Evolutionary conservation across 2,797 vertebrate species (phyloP).

Genomic region (Sebastes taczanowskii): DNA sequence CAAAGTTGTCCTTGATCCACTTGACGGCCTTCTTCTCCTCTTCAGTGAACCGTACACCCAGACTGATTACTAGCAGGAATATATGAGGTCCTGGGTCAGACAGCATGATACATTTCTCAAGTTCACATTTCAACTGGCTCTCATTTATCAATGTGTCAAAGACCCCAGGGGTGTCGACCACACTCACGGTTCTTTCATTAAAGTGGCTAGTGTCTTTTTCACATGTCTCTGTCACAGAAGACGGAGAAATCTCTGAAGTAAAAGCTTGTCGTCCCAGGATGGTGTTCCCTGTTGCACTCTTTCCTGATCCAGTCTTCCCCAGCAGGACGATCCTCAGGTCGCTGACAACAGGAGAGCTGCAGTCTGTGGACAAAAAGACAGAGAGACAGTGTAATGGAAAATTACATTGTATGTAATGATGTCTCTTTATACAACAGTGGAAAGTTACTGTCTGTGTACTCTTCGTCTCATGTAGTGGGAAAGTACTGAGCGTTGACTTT

Average conservation of each 20-base stretch:
- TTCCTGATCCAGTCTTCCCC: constrained; percentile 70
- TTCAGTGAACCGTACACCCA: constrained; percentile 30
- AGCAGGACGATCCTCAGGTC: constrained; percentile 66
- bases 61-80: constrained; percentile 63
- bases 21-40: constrained; percentile 39
- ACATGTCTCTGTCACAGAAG: constrained; percentile 52
- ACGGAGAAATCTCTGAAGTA: neutral
- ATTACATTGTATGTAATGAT: no score
- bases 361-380: constrained; percentile 5
- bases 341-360: neutral
- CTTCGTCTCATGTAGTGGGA: no score
- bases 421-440: no score
- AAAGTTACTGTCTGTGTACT: no score
- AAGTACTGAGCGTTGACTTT: no score
- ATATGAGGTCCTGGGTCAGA: constrained; percentile 63
- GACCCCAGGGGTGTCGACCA: constrained; percentile 72
- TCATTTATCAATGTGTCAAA: constrained; percentile 36
- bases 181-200: constrained; percentile 22
- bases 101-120: constrained; percentile 40
- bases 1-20: constrained; percentile 59
- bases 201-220: neutral
- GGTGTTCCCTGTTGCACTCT: constrained; percentile 69
- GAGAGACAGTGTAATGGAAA: neutral
- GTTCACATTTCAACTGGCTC: constrained; percentile 30
- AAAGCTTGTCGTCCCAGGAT: constrained; percentile 49